Conservation (phyloP, 2,888 invertebrate genomes). For the Platycheirus rosarum region DNA sequence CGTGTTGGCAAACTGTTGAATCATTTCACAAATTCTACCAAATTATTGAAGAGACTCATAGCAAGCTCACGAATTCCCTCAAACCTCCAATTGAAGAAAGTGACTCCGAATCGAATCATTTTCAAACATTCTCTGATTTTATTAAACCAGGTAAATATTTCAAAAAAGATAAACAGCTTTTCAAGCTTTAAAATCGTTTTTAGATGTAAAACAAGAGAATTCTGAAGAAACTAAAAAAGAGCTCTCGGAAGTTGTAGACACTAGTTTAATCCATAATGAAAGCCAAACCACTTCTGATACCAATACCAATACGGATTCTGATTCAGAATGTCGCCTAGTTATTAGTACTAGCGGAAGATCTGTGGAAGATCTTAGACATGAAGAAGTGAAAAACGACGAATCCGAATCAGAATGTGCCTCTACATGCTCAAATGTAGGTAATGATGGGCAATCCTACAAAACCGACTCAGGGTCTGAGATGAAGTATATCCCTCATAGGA, state of each 20-base stretch:
- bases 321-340: too few species aligned
- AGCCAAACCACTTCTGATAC: too few species aligned
- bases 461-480: background rate
- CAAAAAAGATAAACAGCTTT: too few species aligned
- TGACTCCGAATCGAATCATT: background rate
- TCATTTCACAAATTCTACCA: slow-evolving; percentile 78
- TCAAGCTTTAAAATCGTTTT: too few species aligned
- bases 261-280: background rate
- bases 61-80: background rate
- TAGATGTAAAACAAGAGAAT: slow-evolving; percentile 32
- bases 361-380: too few species aligned
- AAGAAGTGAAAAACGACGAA: too few species aligned
- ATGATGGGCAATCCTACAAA: background rate
- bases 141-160: slow-evolving; percentile 53
- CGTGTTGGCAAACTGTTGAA: slow-evolving; percentile 77
- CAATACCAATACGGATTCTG: too few species aligned
- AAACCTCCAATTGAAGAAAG: slow-evolving; percentile 2
- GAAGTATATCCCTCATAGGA: background rate
- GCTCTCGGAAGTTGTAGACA: background rate
- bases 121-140: slow-evolving; percentile 66
- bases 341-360: too few species aligned
- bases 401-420: slow-evolving; percentile 24
- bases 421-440: background rate
- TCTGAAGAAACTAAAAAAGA: background rate
- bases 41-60: slow-evolving; percentile 76